Evolutionary conservation across 2,797 vertebrate genomes (phyloP).

Genomic region (Falco columbarius): DNA sequence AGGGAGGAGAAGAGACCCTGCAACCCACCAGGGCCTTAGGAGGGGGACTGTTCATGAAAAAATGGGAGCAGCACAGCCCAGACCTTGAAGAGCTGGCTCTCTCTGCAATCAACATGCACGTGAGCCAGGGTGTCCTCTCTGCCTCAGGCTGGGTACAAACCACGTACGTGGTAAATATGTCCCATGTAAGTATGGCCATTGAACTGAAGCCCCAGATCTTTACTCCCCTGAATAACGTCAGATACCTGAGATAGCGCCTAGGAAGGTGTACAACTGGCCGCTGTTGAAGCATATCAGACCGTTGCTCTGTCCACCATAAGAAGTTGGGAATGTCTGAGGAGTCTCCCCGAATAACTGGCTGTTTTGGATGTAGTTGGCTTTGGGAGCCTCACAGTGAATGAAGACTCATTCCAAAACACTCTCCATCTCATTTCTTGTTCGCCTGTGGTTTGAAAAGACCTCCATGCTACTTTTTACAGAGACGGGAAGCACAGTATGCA

Average conservation of each 20-base stretch:
- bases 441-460: neutral
- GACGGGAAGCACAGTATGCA: neutral
- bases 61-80: neutral
- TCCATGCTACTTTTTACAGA: neutral
- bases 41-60: neutral
- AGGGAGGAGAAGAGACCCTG: neutral
- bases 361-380: neutral
- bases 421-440: neutral
- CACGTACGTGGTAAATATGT: too few species aligned
- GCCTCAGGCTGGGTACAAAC: neutral
- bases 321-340: neutral
- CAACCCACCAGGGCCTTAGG: neutral
- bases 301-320: neutral
- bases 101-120: accelerated
- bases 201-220: neutral
- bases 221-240: accelerated
- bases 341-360: neutral
- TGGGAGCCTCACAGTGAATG: neutral
- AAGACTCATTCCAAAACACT: neutral
- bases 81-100: neutral
- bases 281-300: neutral
- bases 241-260: neutral
- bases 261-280: neutral
- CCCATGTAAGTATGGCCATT: too few species aligned
- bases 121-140: neutral